phyloP scores from a whole-genome alignment of 2,113 vertebrate genomes.

The Halcyon malimbica region DNA sequence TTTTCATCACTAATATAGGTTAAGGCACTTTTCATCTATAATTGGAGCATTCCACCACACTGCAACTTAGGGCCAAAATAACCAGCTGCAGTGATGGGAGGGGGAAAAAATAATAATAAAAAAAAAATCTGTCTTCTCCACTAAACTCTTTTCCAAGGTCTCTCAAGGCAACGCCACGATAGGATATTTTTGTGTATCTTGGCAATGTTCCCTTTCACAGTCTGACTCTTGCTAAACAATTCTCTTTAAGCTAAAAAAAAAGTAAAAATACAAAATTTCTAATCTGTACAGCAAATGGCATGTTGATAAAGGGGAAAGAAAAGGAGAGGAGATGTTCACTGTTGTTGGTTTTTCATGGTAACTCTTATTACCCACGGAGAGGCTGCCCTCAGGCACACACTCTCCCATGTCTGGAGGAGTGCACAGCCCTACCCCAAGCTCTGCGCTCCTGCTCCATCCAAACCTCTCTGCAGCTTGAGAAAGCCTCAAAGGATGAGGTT shows the following conservation, averaged over 20 bases:
- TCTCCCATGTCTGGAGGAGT: accelerated
- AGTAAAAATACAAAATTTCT: not conserved
- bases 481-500: not conserved
- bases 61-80: not conserved
- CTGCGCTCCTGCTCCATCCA: not conserved
- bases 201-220: not conserved
- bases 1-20: not conserved
- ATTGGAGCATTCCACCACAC: not conserved
- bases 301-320: not conserved
- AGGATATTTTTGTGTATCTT: not conserved
- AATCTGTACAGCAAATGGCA: not conserved
- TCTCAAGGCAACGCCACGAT: accelerated
- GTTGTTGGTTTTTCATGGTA: accelerated
- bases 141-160: not conserved
- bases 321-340: not conserved
- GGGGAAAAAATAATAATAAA: not conserved
- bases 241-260: not conserved
- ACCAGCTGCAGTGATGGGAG: not conserved
- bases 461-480: not conserved
- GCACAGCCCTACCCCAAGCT: not conserved
- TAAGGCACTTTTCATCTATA: not conserved
- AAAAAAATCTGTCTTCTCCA: not conserved
- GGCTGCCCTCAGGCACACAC: not conserved
- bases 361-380: not conserved
- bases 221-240: not conserved